Base-by-base conservation (phyloP, 2,888 invertebrate genomes). In the Amorpha juglandis region DNA sequence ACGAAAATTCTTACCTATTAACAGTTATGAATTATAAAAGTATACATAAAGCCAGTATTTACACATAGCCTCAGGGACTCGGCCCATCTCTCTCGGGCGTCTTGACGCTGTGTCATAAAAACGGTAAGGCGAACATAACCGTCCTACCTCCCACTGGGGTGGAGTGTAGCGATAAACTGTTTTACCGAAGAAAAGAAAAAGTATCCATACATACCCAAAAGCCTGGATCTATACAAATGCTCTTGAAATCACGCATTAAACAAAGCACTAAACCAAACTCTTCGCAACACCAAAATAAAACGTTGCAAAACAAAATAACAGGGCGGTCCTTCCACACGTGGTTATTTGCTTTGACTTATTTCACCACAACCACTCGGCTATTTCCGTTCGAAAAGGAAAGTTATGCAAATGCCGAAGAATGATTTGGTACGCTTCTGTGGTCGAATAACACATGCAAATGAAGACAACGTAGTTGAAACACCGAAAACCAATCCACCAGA, bases 351-450 rank as follows among this genome's bases (percentile, higher is more conserved):
- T 71, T 73, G 68, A 75, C 75, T 77, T 77, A 79, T 82, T 82
- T 84, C 82, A 78, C 77, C 79, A 81, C 71, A 63, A 66, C 68
- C 75, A 81, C 81, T 78, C 79, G 77, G 70, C 76, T 73, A 74
- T 87, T 86, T 89, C 88, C 86, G 85, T 79, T 80, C 69, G 74
- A 78, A 80, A 84, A 82, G 80, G 86, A 86, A 88, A 87, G 83
- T 74, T 80, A 83, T 82, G 81, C 73, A 80, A 84, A 83, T 81
- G 70, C 76, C 75, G 76, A 81, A 70, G 76, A 77, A 72, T 74
- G 69, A 71, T 82, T 79, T 74, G 74, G 72, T 63, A 71, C 73
- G 65, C 66, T 72, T 74, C 72, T 74, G 74, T 50, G 11, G 50
- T 16, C 19, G 66, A 66, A 70, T 62, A 58, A 67, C 62, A 68